These are phyloP conservation scores for Dysidea cf. avara DNA, from an alignment of 37 sponge, comb jelly and placozoan genomes.

Conservation along the genomic window DNA sequence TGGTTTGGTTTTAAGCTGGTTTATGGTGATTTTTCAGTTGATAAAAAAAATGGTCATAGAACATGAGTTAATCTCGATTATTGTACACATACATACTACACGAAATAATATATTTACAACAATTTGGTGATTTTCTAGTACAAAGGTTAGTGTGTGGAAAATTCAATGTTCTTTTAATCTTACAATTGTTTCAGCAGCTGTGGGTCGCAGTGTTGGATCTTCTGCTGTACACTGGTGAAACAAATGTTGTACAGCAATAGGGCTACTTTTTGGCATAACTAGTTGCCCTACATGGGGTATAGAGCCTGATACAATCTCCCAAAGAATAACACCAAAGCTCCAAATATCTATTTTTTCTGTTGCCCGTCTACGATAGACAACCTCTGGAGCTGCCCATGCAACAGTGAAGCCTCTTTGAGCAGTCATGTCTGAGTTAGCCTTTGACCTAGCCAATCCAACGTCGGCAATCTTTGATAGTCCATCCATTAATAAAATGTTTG, in stretches of 20 bases:
- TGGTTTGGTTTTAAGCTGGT: no score
- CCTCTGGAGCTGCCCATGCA: constrained; percentile 97
- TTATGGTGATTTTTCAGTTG: no score
- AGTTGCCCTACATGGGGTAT: constrained; percentile 69
- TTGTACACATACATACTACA: no score
- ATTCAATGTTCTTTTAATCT: constrained; percentile 27
- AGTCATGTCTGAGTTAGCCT: constrained; percentile 82
- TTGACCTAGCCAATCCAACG: constrained; percentile 85
- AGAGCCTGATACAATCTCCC: constrained; percentile 87
- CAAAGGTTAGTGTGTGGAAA: no score
- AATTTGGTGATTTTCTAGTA: background rate
- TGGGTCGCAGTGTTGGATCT: constrained; percentile 62
- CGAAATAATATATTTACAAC: background rate
- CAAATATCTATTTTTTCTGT: constrained; percentile 95
- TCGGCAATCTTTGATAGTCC: constrained; percentile 89
- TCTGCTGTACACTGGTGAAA: constrained; percentile 54
- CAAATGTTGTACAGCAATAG: constrained; percentile 30
- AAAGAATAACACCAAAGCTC: constrained; percentile 87
- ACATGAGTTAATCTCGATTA: no score
- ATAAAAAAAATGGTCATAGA: no score
- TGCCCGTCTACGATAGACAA: constrained; percentile 78
- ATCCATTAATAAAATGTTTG: constrained; percentile 82
- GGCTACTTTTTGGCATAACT: constrained; percentile 34
- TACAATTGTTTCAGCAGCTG: constrained; percentile 57
- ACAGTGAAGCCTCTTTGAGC: constrained; percentile 87